Percentiles rank a stretch among this genome's conserved stretches.
Evolutionary conservation across 1,140 invertebrate genomes (phyloP).

Genomic region (Drosophila tsacasi): DNA sequence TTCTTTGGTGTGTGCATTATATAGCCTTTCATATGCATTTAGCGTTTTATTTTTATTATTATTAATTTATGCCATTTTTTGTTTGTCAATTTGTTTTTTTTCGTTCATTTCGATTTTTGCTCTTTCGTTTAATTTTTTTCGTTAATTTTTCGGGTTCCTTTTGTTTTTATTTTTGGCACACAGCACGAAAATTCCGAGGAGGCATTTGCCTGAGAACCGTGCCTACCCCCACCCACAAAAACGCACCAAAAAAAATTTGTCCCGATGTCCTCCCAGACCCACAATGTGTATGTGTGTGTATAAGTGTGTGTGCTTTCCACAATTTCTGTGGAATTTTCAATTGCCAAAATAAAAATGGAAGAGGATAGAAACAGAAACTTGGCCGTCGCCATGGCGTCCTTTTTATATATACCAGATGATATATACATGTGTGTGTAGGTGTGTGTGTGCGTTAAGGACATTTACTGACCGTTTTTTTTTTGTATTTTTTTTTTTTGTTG

Average conservation of each 20-base stretch:
- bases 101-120: slow-evolving; percentile 17
- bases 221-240: background rate
- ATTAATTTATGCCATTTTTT: slow-evolving; percentile 82
- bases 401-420: slow-evolving; percentile 4
- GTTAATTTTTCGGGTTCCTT: slow-evolving; percentile 24
- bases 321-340: slow-evolving; percentile 48
- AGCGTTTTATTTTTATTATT: slow-evolving; percentile 55
- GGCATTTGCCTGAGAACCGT: slow-evolving; percentile 6
- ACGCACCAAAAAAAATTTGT: background rate
- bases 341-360: slow-evolving; percentile 22
- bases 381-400: slow-evolving; percentile 52
- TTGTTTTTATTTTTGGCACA: slow-evolving; percentile 57
- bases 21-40: slow-evolving; percentile 15
- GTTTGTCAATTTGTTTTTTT: slow-evolving; percentile 60
- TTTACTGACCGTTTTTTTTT: slow-evolving; percentile 32
- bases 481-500: background rate
- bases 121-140: slow-evolving; percentile 6
- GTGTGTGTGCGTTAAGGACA: slow-evolving; percentile 18
- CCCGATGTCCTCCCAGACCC: slow-evolving; percentile 5
- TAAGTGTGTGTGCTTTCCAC: slow-evolving; percentile 28
- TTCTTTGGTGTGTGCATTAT: slow-evolving; percentile 38
- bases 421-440: background rate
- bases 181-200: slow-evolving; percentile 24
- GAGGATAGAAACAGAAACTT: slow-evolving; percentile 35
- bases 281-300: background rate